Percentiles rank a stretch among this genome's conserved stretches.
phyloP scores from a whole-genome alignment of 2,888 invertebrate genomes.

The Brassicogethes aeneus region DNA sequence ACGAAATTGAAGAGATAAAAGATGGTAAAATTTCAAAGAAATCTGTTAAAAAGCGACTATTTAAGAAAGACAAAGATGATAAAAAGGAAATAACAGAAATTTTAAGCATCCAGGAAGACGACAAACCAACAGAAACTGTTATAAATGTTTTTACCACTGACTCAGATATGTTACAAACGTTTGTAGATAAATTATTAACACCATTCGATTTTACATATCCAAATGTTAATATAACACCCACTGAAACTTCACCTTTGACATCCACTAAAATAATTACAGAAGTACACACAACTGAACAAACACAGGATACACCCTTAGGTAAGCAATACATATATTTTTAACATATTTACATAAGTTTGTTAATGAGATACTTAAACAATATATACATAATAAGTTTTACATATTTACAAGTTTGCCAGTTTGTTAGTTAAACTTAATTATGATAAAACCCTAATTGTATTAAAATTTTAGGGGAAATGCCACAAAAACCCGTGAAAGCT shows the following conservation, averaged over 20 bases:
- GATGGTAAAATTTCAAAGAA: slow-evolving; percentile 20
- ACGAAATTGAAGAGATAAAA: slow-evolving; percentile 14
- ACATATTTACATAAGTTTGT: slow-evolving; percentile 1
- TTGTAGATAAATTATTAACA: slow-evolving; percentile 13
- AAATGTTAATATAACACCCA: slow-evolving; percentile 19
- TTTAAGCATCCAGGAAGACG: slow-evolving; percentile 16
- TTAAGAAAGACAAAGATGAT: slow-evolving; percentile 31
- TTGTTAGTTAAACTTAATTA: neutral
- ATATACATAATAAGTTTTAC: neutral
- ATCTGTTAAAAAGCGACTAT: slow-evolving; percentile 35
- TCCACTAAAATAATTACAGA: slow-evolving; percentile 30
- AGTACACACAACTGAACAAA: slow-evolving; percentile 30
- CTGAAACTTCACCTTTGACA: slow-evolving; percentile 22
- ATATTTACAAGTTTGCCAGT: too few relatives aligned
- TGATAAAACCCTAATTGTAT: neutral
- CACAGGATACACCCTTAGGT: slow-evolving; percentile 28
- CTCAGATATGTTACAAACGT: slow-evolving; percentile 12
- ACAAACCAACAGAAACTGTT: slow-evolving; percentile 13
- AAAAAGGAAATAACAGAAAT: slow-evolving; percentile 22
- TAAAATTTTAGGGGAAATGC: slow-evolving; percentile 22
- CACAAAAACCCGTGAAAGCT: slow-evolving; percentile 16
- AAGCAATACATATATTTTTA: slow-evolving; percentile 20
- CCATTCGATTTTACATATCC: slow-evolving; percentile 14
- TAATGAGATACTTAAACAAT: neutral
- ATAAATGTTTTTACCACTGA: slow-evolving; percentile 15